Evolutionary conservation across 2,797 vertebrate species (phyloP), one percentile per base, ranked within the genome.

Genomic region (Oophaga sylvatica): DNA sequence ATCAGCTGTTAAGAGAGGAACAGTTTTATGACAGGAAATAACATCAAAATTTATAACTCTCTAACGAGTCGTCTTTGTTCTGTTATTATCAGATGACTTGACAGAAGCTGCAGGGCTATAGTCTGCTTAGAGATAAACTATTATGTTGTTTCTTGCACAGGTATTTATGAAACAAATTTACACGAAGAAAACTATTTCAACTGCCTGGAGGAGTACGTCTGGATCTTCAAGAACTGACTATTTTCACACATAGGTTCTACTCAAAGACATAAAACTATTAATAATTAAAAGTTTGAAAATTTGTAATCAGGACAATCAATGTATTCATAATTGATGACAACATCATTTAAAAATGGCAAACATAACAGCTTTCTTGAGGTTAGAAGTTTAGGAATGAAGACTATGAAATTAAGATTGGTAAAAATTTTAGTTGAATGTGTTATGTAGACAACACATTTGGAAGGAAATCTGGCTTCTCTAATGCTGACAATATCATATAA

Each of bases 81-180:
- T 20, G 17, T 79, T 73, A 78, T 84, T 84, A 56, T 88, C 62
- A 84, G 62, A 68, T 80, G 53, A 80, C 65, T 71, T 80, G 63
- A 86, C 83, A 85, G 71, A 41, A 85, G 83, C 83, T 85, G n/a
- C 78, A 60, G 65, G 84, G 84, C 76, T 86, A 57, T 29, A 78
- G 35, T 65, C 83, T 65, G 41, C 59, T 65, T 26, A 56, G 73
- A 77, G 63, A 48, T 71, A 85, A 85, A 77, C 59, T 53, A 41
- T 77, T 84, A 73, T 84, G 67, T 65, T 78, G 60, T 67, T 77
- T 85, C 83, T 12, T 65, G 53, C 60, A 63, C 83, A 53, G 71
- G 73, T 85, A 85, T 85, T 79, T 80, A 77, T 80, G 65, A 86
- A 22, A 59, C 31, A 60, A 83, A 83, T 80, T 80, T 80, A 62